A percentile compares a stretch with the other conserved stretches of the same genome.
These are phyloP conservation scores for Condylostylus longicornis DNA, from an alignment of 1,140 invertebrate genomes.

Conservation along the genomic window DNA sequence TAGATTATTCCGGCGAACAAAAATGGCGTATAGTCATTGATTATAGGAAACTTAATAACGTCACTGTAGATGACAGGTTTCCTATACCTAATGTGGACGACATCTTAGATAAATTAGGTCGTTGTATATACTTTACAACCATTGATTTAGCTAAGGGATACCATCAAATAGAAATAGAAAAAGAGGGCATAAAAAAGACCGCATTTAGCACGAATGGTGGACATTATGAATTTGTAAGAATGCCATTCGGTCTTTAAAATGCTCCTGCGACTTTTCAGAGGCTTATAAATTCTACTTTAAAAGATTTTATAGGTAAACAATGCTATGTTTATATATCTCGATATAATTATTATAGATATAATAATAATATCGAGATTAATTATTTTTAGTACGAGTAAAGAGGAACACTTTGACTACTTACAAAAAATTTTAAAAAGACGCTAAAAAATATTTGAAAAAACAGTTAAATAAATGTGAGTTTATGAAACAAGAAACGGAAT, in stretches of 20 bases:
- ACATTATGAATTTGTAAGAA: constrained; percentile 12
- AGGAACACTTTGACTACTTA: too few relatives aligned
- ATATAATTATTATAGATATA: too few relatives aligned
- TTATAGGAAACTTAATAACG: constrained; percentile 17
- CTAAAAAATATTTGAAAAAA: too few relatives aligned
- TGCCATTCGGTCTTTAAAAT: constrained; percentile 29
- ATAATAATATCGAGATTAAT: constrained; percentile 16
- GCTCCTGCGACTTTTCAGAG: constrained; percentile 21
- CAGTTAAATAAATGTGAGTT: too few relatives aligned
- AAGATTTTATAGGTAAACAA: constrained; percentile 6
- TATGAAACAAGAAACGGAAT: too few relatives aligned
- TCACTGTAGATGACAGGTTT: constrained; percentile 3
- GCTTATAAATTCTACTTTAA: constrained; percentile 1
- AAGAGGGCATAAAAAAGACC: constrained; percentile 30
- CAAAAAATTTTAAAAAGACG: too few relatives aligned
- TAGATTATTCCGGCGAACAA: background rate
- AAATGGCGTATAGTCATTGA: constrained; percentile 12
- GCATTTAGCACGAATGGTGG: constrained; percentile 28
- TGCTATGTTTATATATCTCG: constrained; percentile 14
- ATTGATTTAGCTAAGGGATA: constrained; percentile 24
- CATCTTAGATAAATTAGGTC: constrained; percentile 5
- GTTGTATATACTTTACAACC: constrained; percentile 5
- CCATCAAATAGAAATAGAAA: constrained; percentile 34
- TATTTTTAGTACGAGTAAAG: too few relatives aligned
- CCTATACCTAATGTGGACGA: constrained; percentile 7